These are phyloP conservation scores for Drosophila parabipectinata DNA, from an alignment of 1,140 invertebrate genomes.

Conservation along the genomic window DNA sequence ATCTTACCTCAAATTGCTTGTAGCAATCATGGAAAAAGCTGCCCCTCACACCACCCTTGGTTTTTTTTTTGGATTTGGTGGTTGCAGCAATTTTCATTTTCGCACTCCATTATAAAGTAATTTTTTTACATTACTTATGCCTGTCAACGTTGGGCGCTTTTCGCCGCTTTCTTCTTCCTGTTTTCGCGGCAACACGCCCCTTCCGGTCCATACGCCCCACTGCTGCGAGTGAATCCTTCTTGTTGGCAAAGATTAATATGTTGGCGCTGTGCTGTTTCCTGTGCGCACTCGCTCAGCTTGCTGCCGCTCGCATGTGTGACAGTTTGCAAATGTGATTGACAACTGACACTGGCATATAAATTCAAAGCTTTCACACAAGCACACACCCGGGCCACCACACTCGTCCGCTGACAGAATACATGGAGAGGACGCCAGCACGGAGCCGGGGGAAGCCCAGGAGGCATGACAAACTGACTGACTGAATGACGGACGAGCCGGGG, in stretches of 20 bases:
- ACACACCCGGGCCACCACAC: slow-evolving; percentile 16
- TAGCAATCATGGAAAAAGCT: slow-evolving; percentile 74
- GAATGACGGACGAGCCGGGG: slow-evolving; percentile 13
- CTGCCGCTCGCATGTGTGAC: slow-evolving; percentile 67
- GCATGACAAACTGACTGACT: slow-evolving; percentile 49
- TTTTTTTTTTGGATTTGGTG: slow-evolving; percentile 12
- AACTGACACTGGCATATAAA: slow-evolving; percentile 81
- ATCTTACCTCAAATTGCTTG: slow-evolving; percentile 81
- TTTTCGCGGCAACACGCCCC: slow-evolving; percentile 67
- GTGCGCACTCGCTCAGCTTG: slow-evolving; percentile 48
- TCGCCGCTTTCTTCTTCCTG: slow-evolving; percentile 66
- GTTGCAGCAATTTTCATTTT: slow-evolving; percentile 77
- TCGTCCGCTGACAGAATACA: slow-evolving; percentile 51
- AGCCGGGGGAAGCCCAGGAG: slow-evolving; percentile 15
- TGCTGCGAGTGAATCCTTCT: slow-evolving; percentile 46
- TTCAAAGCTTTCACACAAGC: slow-evolving; percentile 70
- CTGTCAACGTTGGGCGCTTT: slow-evolving; percentile 70
- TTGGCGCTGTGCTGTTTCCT: slow-evolving; percentile 66
- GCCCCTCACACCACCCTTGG: background rate
- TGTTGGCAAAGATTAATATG: slow-evolving; percentile 81
- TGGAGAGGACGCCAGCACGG: slow-evolving; percentile 22
- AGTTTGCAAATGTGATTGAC: slow-evolving; percentile 83
- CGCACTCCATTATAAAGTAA: slow-evolving; percentile 82
- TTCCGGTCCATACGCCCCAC: background rate
- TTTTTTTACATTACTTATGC: slow-evolving; percentile 82